Evolutionary conservation across 37 sponge, comb jelly and placozoan genomes (phyloP), one percentile per base, ranked within the genome.

Genomic region (Aphrocallistes beatrix): DNA sequence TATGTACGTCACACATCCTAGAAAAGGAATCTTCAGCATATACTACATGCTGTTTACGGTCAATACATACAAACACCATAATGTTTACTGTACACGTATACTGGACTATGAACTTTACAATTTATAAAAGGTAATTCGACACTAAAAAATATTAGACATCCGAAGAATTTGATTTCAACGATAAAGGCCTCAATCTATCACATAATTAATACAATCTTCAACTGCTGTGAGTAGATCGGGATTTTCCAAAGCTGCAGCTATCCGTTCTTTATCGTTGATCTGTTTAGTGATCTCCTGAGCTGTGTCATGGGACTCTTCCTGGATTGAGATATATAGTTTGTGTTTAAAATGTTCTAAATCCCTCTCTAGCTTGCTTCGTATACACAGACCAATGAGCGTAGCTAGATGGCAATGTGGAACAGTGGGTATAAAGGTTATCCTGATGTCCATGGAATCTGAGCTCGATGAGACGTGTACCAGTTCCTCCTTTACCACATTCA

Each of bases 401-500:
- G 96, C 96, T 51, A 95, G 83, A 0, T 94, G 93, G 87, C 96
- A 95, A 87, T 95, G 96, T 23, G 93, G 93, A 3, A 95, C 93
- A 37, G 96, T 95, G 37, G 96, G 96, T 30, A 87, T 91, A 39
- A 95, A 95, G 49, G 86, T 82, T 21, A 95, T 83, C 38, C 82
- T 91, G 39, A 94, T 88, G 81, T 82, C 50, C 0, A 85, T 51
- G 36, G 40, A 75, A 0, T 86, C 85, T 51, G 36, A 6, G 34
- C 13, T 16, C 0, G 50, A 19, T 82, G 34, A 21, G 19, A 94
- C 93, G 23, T 38, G 51, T 9, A 93, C 85, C 6, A 49, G 48
- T 28, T 90, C 89, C 19, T 93, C 93, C 1, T 85, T 84, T 36
- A 95, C 90, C n/a, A 95, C 93, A 19, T 90, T 88, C 40, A 95